Conservation (phyloP, 2,113 vertebrate species). For the Meles meles region DNA sequence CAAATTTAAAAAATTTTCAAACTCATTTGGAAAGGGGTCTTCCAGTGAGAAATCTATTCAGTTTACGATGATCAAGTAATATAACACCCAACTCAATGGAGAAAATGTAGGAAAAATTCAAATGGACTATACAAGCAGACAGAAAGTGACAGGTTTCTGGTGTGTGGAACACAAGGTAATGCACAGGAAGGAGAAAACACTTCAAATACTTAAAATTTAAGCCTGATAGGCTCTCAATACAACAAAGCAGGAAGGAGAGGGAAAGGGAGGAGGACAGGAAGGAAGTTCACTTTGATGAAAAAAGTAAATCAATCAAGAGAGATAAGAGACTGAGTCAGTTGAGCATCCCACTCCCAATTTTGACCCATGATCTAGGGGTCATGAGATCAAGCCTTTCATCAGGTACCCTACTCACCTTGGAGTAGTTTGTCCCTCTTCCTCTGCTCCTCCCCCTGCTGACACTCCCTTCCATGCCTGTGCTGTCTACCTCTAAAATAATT, state of each 20-base stretch:
- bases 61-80: neutral
- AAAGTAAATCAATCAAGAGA: neutral
- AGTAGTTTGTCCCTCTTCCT: too few relatives aligned
- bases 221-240: neutral
- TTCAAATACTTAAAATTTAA: neutral
- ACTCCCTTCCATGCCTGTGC: too few relatives aligned
- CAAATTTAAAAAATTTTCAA: neutral
- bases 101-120: neutral
- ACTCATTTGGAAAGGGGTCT: neutral
- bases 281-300: neutral
- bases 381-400: too few relatives aligned
- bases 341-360: too few relatives aligned
- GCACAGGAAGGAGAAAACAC: neutral
- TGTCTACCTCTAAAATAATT: too few relatives aligned
- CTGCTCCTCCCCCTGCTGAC: too few relatives aligned
- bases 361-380: too few relatives aligned
- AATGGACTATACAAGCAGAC: neutral
- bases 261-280: too few relatives aligned
- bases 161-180: neutral
- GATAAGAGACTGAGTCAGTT: too few relatives aligned
- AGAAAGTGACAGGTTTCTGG: neutral
- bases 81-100: neutral
- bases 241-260: neutral
- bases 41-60: neutral
- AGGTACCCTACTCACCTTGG: too few relatives aligned